Evolutionary conservation across 2,888 invertebrate genomes (phyloP).

Genomic region (Lycocerus yunnanus): DNA sequence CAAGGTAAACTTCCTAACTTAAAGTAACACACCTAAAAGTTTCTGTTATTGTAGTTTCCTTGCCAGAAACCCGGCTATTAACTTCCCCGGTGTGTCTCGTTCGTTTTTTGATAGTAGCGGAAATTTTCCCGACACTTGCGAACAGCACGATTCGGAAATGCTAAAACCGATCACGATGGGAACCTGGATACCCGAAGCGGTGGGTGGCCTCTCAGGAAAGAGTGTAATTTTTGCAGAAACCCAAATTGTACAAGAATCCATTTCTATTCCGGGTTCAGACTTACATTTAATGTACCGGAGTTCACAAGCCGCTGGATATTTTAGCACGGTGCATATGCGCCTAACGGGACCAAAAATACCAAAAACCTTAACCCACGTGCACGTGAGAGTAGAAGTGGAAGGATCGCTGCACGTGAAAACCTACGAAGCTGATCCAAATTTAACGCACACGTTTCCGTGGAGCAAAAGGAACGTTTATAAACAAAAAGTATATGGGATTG

Average conservation of each 20-base stretch:
- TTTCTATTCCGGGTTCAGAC: conserved; percentile 91
- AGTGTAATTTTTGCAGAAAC: conserved; percentile 90
- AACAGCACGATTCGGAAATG: conserved; percentile 85
- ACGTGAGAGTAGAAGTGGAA: conserved; percentile 91
- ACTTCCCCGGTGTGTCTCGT: conserved; percentile 62
- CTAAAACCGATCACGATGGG: conserved; percentile 85
- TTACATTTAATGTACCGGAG: conserved; percentile 95
- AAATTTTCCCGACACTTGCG: conserved; percentile 68
- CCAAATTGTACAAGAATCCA: conserved; percentile 95
- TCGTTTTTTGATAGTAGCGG: conserved; percentile 59
- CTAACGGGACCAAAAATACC: conserved; percentile 82
- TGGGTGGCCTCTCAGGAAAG: conserved; percentile 80
- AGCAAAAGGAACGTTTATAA: conserved; percentile 97
- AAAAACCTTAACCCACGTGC: conserved; percentile 81
- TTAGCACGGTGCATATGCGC: conserved; percentile 90
- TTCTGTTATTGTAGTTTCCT: conserved; percentile 41
- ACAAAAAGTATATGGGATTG: conserved; percentile 90
- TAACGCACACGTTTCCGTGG: conserved; percentile 97
- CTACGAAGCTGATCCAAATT: conserved; percentile 94
- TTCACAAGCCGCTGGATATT: conserved; percentile 91
- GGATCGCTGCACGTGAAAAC: conserved; percentile 89
- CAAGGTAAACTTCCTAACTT: conserved; percentile 39
- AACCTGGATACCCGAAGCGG: conserved; percentile 88
- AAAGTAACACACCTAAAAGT: conserved; percentile 4
- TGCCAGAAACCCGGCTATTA: conserved; percentile 54